phyloP scores from a whole-genome alignment of 2,888 invertebrate genomes.

The Volucella inflata region DNA sequence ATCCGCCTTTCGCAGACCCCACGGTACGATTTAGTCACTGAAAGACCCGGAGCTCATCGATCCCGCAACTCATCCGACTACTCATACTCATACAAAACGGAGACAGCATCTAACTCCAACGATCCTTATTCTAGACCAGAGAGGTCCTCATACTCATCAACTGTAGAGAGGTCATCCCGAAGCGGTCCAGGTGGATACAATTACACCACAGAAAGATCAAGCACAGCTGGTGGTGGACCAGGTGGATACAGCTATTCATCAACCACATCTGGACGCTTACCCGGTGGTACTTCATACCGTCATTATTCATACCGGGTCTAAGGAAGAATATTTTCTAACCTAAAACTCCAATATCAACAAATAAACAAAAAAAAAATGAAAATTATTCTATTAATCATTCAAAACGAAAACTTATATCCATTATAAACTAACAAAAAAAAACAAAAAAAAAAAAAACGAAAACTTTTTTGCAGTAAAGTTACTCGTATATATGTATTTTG shows the following conservation, averaged over 20 bases:
- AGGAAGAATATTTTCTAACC: constrained; percentile 75
- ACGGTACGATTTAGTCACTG: constrained; percentile 93
- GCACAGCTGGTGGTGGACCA: constrained; percentile 89
- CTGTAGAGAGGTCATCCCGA: constrained; percentile 88
- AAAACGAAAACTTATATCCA: constrained; percentile 22
- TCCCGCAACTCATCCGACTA: constrained; percentile 92
- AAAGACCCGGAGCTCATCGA: constrained; percentile 87
- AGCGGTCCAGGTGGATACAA: constrained; percentile 90
- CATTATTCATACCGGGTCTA: constrained; percentile 95
- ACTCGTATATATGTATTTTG: no score
- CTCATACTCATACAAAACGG: constrained; percentile 91
- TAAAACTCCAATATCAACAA: not conserved
- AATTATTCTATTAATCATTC: constrained; percentile 40
- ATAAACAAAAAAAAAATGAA: constrained; percentile 1
- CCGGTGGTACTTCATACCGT: constrained; percentile 92
- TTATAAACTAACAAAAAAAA: constrained; percentile 56
- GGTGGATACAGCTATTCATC: constrained; percentile 94
- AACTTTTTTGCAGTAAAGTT: constrained; percentile 41
- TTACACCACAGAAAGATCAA: constrained; percentile 90
- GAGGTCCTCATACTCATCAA: constrained; percentile 87
- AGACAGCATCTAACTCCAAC: constrained; percentile 84
- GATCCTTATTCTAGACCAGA: constrained; percentile 87
- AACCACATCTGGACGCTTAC: constrained; percentile 90
- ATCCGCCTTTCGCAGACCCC: constrained; percentile 89
- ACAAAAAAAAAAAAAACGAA: constrained; percentile 27